Conservation (phyloP, 2,113 vertebrate species). For the Mellivora capensis region DNA sequence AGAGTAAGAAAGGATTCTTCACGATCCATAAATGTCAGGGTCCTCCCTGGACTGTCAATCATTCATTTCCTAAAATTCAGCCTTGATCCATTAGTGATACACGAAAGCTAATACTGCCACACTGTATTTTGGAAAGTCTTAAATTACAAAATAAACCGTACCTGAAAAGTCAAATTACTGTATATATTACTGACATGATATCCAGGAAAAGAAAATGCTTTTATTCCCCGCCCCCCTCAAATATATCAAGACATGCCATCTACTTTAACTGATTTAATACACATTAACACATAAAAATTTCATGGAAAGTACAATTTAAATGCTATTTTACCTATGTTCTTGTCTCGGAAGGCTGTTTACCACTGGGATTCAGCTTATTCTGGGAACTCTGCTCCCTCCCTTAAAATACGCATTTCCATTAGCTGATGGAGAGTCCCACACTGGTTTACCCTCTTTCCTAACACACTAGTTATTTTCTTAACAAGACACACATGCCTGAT, state of each 20-base stretch:
- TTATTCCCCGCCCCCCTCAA: constrained; percentile 12
- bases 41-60: constrained; percentile 35
- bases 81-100: constrained; percentile 54
- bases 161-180: constrained; percentile 67
- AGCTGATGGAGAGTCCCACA: constrained; percentile 56
- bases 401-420: constrained; percentile 78
- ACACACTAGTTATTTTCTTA: background rate
- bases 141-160: constrained; percentile 44
- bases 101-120: constrained; percentile 65
- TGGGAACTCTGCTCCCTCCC: constrained; percentile 64
- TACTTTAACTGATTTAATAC: constrained; percentile 75
- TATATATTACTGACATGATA: constrained; percentile 60
- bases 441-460: constrained; percentile 31
- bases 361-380: constrained; percentile 73
- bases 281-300: constrained; percentile 79
- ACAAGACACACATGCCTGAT: background rate
- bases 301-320: constrained; percentile 76
- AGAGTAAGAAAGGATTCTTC: background rate
- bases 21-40: constrained; percentile 34
- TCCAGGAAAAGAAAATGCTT: constrained; percentile 64
- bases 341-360: constrained; percentile 76
- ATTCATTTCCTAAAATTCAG: constrained; percentile 61
- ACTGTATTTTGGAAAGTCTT: constrained; percentile 64
- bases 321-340: constrained; percentile 75
- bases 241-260: constrained; percentile 59